Percentiles rank a stretch among this genome's conserved stretches.
Evolutionary conservation across 2,888 invertebrate species (phyloP).

Genomic region (Pemphredon lugubris): DNA sequence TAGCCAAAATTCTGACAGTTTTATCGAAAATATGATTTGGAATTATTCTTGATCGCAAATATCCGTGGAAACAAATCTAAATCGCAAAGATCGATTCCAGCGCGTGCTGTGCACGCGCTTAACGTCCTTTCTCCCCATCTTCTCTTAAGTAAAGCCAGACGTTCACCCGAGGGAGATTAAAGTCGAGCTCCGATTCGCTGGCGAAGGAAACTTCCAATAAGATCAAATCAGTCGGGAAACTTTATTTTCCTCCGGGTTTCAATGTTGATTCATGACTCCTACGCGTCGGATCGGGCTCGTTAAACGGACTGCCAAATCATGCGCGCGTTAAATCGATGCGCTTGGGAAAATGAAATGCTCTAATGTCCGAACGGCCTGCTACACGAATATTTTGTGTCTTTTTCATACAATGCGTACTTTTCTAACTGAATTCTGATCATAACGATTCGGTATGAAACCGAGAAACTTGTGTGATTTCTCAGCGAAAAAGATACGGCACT

Average conservation of each 20-base stretch:
- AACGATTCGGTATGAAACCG: too few relatives aligned
- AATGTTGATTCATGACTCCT: slow-evolving; percentile 41
- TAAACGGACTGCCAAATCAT: slow-evolving; percentile 9
- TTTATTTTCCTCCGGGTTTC: slow-evolving; percentile 38
- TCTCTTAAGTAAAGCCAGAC: slow-evolving; percentile 1
- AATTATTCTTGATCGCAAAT: too few relatives aligned
- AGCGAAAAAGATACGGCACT: too few relatives aligned
- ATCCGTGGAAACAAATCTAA: slow-evolving; percentile 24
- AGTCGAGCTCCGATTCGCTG: slow-evolving; percentile 29
- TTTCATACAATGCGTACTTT: too few relatives aligned
- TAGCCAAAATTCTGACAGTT: too few relatives aligned
- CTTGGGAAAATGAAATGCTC: too few relatives aligned
- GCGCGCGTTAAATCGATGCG: too few relatives aligned
- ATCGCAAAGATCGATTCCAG: slow-evolving; percentile 36
- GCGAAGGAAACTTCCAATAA: slow-evolving; percentile 28
- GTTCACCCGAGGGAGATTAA: slow-evolving; percentile 43
- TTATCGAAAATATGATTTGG: too few relatives aligned
- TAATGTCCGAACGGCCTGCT: too few relatives aligned
- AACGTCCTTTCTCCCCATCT: not conserved
- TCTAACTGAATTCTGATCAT: too few relatives aligned
- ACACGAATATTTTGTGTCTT: too few relatives aligned
- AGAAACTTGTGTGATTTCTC: too few relatives aligned
- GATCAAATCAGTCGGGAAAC: slow-evolving; percentile 50
- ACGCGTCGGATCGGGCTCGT: slow-evolving; percentile 21
- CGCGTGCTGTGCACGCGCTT: slow-evolving; percentile 13